phyloP scores from a whole-genome alignment of 2,797 vertebrate genomes.

The Dermochelys coriacea region DNA sequence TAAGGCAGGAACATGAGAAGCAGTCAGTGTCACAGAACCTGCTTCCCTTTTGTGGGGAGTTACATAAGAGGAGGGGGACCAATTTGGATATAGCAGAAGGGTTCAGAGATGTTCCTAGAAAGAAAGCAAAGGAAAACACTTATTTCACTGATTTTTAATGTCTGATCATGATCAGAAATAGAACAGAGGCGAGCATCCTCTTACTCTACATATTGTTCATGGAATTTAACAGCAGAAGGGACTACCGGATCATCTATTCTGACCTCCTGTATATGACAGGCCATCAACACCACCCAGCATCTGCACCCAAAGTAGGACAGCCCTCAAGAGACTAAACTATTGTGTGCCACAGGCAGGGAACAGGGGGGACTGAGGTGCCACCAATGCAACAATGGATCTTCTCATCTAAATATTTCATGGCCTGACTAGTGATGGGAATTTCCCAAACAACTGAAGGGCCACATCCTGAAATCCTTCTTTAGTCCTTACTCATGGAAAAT shows the following conservation, averaged over 20 bases:
- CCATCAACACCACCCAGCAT: background rate
- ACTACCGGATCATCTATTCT: background rate
- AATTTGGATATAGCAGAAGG: background rate
- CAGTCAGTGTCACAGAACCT: constrained; percentile 4
- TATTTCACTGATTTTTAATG: background rate
- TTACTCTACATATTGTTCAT: background rate
- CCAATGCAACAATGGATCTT: background rate
- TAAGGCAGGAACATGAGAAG: constrained; percentile 26
- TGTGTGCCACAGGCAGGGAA: background rate
- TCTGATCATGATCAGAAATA: constrained; percentile 15
- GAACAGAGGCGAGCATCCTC: background rate
- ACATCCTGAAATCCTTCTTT: background rate
- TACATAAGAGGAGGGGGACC: background rate
- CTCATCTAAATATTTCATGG: rapidly evolving
- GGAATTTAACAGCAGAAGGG: background rate
- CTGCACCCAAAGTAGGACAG: background rate
- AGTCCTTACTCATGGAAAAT: background rate
- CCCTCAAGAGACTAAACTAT: background rate
- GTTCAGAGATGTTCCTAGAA: background rate
- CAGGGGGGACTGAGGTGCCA: background rate
- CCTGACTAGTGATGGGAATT: background rate
- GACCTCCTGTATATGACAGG: background rate
- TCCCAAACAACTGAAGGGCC: background rate
- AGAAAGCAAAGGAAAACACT: constrained; percentile 26
- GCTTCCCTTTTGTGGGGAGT: background rate